Conservation (phyloP, 2,797 vertebrate species). For the Artibeus jamaicensis region DNA sequence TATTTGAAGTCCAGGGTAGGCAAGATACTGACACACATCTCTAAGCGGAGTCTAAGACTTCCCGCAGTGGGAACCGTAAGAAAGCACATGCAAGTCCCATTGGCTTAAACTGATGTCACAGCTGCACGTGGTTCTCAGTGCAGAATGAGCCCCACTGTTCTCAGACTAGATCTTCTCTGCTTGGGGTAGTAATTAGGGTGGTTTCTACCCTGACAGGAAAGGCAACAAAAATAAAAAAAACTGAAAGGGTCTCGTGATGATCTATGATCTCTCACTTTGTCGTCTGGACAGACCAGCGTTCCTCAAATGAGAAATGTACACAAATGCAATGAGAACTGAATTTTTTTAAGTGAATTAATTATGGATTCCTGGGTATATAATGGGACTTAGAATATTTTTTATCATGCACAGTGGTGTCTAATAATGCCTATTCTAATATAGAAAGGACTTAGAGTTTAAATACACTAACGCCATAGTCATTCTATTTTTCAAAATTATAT, state of each 20-base stretch:
- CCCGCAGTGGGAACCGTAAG: neutral
- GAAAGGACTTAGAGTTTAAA: neutral
- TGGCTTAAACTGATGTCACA: neutral
- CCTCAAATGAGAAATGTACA: neutral
- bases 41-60: neutral
- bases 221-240: neutral
- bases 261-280: neutral
- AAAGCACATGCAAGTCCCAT: neutral
- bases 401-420: neutral
- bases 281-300: slow-evolving; percentile 22
- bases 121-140: neutral
- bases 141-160: neutral
- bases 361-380: neutral
- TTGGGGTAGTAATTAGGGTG: neutral
- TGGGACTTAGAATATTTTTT: neutral
- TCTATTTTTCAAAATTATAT: neutral
- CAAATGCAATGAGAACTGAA: slow-evolving; percentile 27
- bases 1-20: neutral
- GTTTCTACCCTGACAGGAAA: neutral
- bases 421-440: slow-evolving; percentile 26
- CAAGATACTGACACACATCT: neutral
- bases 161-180: neutral
- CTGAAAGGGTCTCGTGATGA: neutral
- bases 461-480: neutral
- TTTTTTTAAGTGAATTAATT: neutral